phyloP scores from a whole-genome alignment of 1,140 invertebrate genomes.

The Lethocerus indicus region DNA sequence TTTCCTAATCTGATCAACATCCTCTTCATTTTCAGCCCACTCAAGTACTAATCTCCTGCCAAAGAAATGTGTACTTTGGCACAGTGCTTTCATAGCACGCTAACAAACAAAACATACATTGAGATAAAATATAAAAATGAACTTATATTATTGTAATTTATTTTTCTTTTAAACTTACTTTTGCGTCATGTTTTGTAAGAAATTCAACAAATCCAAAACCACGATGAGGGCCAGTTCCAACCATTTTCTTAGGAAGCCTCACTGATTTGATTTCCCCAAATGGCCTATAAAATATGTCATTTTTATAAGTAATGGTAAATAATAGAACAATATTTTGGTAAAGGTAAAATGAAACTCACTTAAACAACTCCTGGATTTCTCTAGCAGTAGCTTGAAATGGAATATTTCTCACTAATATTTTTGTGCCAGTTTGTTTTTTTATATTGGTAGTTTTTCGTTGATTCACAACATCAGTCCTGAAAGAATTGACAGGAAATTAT shows the following conservation, averaged over 20 bases:
- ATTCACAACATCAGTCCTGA: conserved; percentile 3
- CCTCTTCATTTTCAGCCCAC: conserved; percentile 75
- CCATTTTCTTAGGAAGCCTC: conserved; percentile 79
- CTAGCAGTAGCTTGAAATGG: conserved; percentile 86
- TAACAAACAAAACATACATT: conserved; percentile 22
- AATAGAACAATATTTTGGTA: background rate
- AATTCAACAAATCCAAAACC: conserved; percentile 97
- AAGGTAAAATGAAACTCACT: conserved; percentile 34
- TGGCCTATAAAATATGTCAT: conserved; percentile 37
- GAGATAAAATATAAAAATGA: conserved; percentile 5
- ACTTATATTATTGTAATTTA: background rate
- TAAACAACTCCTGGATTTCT: conserved; percentile 86
- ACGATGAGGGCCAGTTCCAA: conserved; percentile 63
- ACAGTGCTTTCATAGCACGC: conserved; percentile 81
- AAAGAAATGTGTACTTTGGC: conserved; percentile 94
- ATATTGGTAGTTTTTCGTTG: conserved; percentile 37
- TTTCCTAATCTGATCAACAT: conserved; percentile 62
- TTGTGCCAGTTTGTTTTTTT: conserved; percentile 61
- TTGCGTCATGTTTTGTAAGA: conserved; percentile 74
- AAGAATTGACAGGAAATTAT: conserved; percentile 5
- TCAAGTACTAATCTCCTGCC: conserved; percentile 87
- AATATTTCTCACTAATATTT: conserved; percentile 87
- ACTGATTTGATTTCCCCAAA: conserved; percentile 90
- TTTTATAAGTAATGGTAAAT: background rate
- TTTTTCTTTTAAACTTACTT: conserved; percentile 36